These are phyloP conservation scores for Ctenopoma kingsleyae DNA, from an alignment of 2,797 vertebrate genomes.

Conservation along the genomic window DNA sequence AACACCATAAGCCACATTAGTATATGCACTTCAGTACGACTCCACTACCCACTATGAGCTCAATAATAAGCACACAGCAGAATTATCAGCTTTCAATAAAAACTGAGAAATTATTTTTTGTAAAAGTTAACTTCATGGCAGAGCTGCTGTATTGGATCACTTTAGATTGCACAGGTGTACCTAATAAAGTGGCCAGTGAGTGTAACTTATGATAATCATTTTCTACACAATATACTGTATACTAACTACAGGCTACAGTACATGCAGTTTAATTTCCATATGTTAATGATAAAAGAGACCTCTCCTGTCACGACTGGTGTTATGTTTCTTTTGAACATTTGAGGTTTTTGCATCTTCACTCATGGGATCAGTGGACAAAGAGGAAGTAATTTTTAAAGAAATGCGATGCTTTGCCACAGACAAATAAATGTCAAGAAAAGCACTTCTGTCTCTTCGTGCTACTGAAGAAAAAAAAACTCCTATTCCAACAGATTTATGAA, in stretches of 20 bases:
- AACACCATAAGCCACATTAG: too few relatives aligned
- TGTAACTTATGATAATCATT: slow-evolving; percentile 2
- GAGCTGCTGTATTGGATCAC: too few relatives aligned
- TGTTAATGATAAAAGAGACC: slow-evolving; percentile 39
- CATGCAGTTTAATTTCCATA: slow-evolving; percentile 6
- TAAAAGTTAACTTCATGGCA: too few relatives aligned
- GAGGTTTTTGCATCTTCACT: slow-evolving; percentile 57
- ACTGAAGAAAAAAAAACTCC: slow-evolving; percentile 19
- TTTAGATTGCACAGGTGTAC: too few relatives aligned
- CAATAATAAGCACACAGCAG: too few relatives aligned
- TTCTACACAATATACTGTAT: slow-evolving; percentile 2
- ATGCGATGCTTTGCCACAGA: slow-evolving; percentile 55
- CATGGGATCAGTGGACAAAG: slow-evolving; percentile 49
- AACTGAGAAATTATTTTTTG: too few relatives aligned
- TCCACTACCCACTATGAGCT: too few relatives aligned
- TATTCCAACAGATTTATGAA: slow-evolving; percentile 78
- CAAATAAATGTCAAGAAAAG: slow-evolving; percentile 67
- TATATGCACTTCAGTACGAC: too few relatives aligned
- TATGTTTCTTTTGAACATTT: slow-evolving; percentile 48
- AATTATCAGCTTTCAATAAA: too few relatives aligned
- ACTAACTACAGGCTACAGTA: neutral
- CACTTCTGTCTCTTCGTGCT: slow-evolving; percentile 32
- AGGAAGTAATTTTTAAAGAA: slow-evolving; percentile 66
- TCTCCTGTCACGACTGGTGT: slow-evolving; percentile 21
- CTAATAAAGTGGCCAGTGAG: too few relatives aligned